Base-by-base conservation (phyloP, 2,113 vertebrate genomes). In the Prunella himalayana region DNA sequence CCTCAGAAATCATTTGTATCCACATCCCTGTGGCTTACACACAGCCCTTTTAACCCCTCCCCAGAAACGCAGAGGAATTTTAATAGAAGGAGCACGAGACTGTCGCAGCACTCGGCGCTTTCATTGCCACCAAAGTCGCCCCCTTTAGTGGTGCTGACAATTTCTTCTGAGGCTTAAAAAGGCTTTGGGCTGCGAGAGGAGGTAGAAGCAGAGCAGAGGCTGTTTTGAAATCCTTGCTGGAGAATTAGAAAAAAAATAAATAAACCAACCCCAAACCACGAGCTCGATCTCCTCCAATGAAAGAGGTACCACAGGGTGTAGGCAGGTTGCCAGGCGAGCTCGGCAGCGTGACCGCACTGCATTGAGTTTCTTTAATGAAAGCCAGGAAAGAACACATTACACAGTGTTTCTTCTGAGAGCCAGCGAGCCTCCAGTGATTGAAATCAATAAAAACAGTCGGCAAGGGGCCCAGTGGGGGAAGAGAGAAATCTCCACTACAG, bases 311-410 rank as follows among this genome's bases (percentile, higher is more conserved):
- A 97, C 98, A 98, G 98, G 92, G 97, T 97, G 98, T 98, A 97
- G 98, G 98, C 98, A 98, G 97, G 94, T 96, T 97, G 98, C 98
- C 98, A 99, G 98, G 87, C 88, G 97, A 97, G 97, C 98, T 97
- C 98, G 96, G 97, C 98, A 98, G 97, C 97, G 97, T 97, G 98
- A 98, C 98, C 98, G 94, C 98, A 92, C 96, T 97, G 98, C 98
- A 98, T 98, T 98, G 98, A 98, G 98, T 97, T 97, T 97, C 98
- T 98, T 98, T 98, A 98, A 98, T 98, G 97, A 98, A 98, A 98
- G 98, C 98, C 98, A 99, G 98, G 98, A 98, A 97, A 97, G 97
- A 96, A 98, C 98, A 98, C 98, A 98, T 98, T 98, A 98, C 98
- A 98, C 97, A 98, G 97, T 97, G 96, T 98, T 97, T 98, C 97